Base-by-base conservation (phyloP, 2,888 invertebrate species). In the Brenthis daphne region DNA sequence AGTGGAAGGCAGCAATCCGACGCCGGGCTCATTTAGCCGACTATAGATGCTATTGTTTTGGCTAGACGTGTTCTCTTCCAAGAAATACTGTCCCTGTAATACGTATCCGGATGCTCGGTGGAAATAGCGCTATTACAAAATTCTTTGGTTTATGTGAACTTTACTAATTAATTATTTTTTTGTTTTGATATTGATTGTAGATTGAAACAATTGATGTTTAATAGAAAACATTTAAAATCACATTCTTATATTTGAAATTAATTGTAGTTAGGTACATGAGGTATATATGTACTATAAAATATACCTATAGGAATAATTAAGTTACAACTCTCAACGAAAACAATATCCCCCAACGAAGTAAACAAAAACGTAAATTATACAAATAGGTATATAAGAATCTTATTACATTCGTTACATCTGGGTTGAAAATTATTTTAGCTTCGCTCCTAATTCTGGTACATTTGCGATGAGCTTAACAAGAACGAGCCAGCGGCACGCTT, bases 381-480 rank as follows among this genome's bases (percentile, higher is more conserved):
- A 48, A 43, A 43, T 8, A 43, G 16, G 13, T 64, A 69, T 57
- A 69, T 61, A 69, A 60, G 60, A 68, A 68, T 60, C 70, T 68
- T 57, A 61, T 68, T 73, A 67, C 56, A 64, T 72, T 81, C 76
- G 82, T 83, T 87, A 86, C 88, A 88, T 91, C 89, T 89, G 90
- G 84, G 82, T 82, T 87, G 86, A 86, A 89, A 89, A 92, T 91
- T 86, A 90, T 90, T 90, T 90, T 83, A 86, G 89, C 85, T 85
- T 83, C 83, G 83, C 84, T 85, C 87, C 90, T 89, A 90, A 92
- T 92, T 92, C 87, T 89, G 91, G 87, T 91, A 92, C 91, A 92
- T 92, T 91, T 89, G 90, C 89, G 88, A 87, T 86, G 90, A 89
- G 89, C 91, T 90, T 91, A 90, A 90, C 90, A 88, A 86, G 90